Base-by-base conservation (phyloP, 2,113 vertebrate species). In the Paradoxurus hermaphroditus region DNA sequence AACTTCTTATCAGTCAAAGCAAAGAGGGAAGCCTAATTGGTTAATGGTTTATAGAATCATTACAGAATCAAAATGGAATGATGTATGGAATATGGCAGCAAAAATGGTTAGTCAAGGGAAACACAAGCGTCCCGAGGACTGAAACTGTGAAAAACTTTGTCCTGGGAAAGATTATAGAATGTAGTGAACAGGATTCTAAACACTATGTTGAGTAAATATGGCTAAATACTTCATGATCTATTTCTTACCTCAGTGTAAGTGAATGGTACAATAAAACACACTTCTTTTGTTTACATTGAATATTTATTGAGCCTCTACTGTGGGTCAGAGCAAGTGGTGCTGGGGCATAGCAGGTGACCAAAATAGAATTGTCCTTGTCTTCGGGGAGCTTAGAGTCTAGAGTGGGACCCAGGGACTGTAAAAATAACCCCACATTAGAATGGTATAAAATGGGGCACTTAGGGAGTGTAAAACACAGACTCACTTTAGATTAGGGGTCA, bases 71-170 rank as follows among this genome's bases (percentile, higher is more conserved):
- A 88, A 90, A 73, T 70, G 11, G 75, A 78, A 56, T 87, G 91
- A 70, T 68, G 84, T 92, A 87, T 70, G 56, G 81, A 78, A 73
- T 36, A 51, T 79, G 39, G 14, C 68, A 72, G 78, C 31, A 79
- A 94, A 95, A 53, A 46, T 92, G 63, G 13, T 72, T 90, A 34
- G 8, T 84, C 44, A 95, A 75, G 70, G 75, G 85, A 96, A 96
- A 75, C 14, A 46, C 44, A 70, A 90, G 13, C 39, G 36, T 27
- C 59, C 15, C 34, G 75, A 68, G 44, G 62, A 92, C 7, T 36
- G 82, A 90, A 56, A 65, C 5, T 73, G 15, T 70, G 51, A 77
- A 92, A n/a, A 90, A 77, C n/a, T 44, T 5, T 73, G 41, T 86
- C 36, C 27, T 36, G 34, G 89, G 83, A 94, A 46, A 4, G 87